These are phyloP conservation scores for Candoia aspera DNA, from an alignment of 2,113 vertebrate species.

Conservation along the genomic window DNA sequence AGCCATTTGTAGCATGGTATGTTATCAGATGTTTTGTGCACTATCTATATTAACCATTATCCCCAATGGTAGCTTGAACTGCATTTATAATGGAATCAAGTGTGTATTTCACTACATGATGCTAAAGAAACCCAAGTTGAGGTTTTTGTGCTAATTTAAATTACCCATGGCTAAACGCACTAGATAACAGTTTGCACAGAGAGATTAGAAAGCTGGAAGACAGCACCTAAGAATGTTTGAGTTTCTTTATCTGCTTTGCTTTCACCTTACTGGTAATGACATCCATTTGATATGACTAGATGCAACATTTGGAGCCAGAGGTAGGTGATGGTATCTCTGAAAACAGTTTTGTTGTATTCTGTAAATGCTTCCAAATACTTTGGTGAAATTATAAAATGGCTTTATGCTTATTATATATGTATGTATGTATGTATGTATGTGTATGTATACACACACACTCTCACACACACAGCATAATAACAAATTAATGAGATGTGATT, in stretches of 20 bases:
- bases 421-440: too few relatives aligned
- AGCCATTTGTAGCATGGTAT: not conserved
- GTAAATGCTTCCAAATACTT: not conserved
- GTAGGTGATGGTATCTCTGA: not conserved
- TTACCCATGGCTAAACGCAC: fast-evolving
- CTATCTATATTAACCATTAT: not conserved
- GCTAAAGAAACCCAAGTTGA: not conserved
- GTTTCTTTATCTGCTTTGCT: not conserved
- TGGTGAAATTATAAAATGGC: not conserved
- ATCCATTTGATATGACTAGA: not conserved
- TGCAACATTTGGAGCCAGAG: not conserved
- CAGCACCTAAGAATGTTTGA: not conserved
- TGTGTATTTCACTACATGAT: not conserved
- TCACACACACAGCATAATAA: not conserved
- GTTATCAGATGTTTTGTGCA: not conserved
- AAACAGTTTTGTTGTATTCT: not conserved
- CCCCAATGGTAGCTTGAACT: not conserved
- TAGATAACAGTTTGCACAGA: not conserved
- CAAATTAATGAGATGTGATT: not conserved
- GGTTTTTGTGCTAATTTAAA: not conserved
- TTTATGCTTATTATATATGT: not conserved
- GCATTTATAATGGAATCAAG: conserved; percentile 3
- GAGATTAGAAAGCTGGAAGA: not conserved
- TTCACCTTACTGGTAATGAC: not conserved
- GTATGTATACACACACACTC: too few relatives aligned